Base-by-base conservation (phyloP, 2,113 vertebrate genomes). In the Periophthalmus modestus region DNA sequence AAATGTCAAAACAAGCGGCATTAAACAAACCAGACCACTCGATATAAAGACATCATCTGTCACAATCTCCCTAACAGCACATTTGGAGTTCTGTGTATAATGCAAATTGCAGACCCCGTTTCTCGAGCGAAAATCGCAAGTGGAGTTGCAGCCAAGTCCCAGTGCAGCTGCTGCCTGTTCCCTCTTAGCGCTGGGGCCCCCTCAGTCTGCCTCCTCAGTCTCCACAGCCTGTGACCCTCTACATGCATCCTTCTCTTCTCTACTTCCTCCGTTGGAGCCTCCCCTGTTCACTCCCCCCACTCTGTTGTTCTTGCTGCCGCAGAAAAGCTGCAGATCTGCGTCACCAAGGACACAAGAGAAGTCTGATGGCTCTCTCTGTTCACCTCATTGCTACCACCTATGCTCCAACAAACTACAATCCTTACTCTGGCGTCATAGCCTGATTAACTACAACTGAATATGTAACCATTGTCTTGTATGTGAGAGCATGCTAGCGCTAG, bases 281-380 rank as follows among this genome's bases (percentile, higher is more conserved):
- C 46, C 46, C 66, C 2, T 58, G 24, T 61, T 61, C 14, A 19
- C 16, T 39, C 62, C 62, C 7, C 46, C 33, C 52, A 79, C 63
- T 46, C 46, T 75, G 80, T 85, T 79, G 72, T 83, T 82, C 46
- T 68, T 61, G 5, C 68, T 61, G 5, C 81, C 74, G 85, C 79
- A 85, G 80, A 88, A 85, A 84, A 87, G 83, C 74, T 80, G 82
- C 74, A 83, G 80, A 87, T 82, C 75, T 88, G 81, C 71, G 73
- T 87, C 86, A 87, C 81, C 78, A 85, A 89, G 84, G 89, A 90
- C 90, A 88, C 80, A 62, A 71, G 75, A 85, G 84, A 68, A 76
- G 73, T 75, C 78, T 82, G 75, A 81, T 74, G 82, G 74, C 81
- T 88, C 76, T 71, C 74, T 68, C 52, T 68, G 63, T 24, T 82